Base-by-base conservation (phyloP, 2,888 invertebrate species). In the Andrena hattorfiana region DNA sequence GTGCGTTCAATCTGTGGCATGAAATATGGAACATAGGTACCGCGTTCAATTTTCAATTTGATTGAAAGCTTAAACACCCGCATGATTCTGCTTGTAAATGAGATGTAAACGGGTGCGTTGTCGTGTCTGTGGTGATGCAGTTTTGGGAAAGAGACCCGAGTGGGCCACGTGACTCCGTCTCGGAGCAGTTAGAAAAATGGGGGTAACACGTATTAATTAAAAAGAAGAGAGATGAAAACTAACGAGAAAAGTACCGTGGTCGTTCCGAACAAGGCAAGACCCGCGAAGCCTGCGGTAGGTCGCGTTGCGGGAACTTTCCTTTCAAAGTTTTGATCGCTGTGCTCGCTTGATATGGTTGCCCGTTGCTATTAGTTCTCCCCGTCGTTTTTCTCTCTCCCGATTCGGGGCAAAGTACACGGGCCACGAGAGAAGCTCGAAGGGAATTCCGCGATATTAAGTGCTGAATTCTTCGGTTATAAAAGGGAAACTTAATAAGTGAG, bases 391-490 rank as follows among this genome's bases (percentile, higher is more conserved):
- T 42, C 3, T 30, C 59, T 70, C 20, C 20, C 0, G n/a, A 10
- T 42, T 42, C 42, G 42, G 42, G 16, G 42, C 42, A 28, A 35
- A 51, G 20, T 32, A 23, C 30, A 20, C 54, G 51, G 16, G 51
- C 63, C 42, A 28, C 32, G 32, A 71, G 67, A 67, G 51, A 71
- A 73, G 64, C 73, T 67, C 60, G 48, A 42, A 63, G 74, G 56
- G 77, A 77, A 74, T 71, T 76, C 67, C 63, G 23, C 20, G 73
- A 67, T 67, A 62, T 60, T 62, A 75, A 74, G 66, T 62, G 49
- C n/a, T 77, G 77, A 67, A 67, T 67, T 77, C 60, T 67, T 62
- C 42, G 26, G 66, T 51, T 51, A 67, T 51, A 51, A 62, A 30
- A 26, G 23, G 13, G 60, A 51, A 77, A 75, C 60, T 74, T 74